phyloP scores from a whole-genome alignment of 1,140 invertebrate species.

The Macrocentrus cingulum region DNA sequence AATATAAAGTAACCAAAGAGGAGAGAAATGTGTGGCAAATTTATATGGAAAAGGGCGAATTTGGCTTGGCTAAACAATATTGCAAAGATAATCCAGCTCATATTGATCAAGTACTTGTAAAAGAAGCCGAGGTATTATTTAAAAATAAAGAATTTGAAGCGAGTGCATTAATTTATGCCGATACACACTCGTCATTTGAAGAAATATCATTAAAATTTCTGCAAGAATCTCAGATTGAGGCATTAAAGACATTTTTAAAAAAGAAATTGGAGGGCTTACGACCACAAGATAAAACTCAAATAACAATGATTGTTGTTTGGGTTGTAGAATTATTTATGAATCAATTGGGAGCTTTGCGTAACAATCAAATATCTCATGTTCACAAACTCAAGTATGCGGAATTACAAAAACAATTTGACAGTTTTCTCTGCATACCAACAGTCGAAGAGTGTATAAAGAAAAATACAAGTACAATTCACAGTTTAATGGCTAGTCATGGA shows the following conservation, averaged over 20 bases:
- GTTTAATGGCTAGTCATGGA: conserved; percentile 89
- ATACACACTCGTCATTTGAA: conserved; percentile 91
- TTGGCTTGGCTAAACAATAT: conserved; percentile 82
- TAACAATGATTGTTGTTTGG: conserved; percentile 92
- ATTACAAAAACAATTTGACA: conserved; percentile 81
- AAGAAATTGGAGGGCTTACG: conserved; percentile 65
- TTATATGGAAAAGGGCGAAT: conserved; percentile 84
- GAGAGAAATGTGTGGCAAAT: conserved; percentile 88
- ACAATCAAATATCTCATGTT: conserved; percentile 50
- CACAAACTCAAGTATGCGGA: conserved; percentile 61
- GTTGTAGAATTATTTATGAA: conserved; percentile 89
- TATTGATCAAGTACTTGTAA: conserved; percentile 81
- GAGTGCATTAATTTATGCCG: conserved; percentile 85
- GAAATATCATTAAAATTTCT: conserved; percentile 92
- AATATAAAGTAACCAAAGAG: conserved; percentile 83
- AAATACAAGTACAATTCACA: conserved; percentile 81
- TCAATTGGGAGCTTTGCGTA: conserved; percentile 74
- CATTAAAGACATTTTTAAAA: conserved; percentile 82
- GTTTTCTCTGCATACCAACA: conserved; percentile 67
- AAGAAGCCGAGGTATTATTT: conserved; percentile 88
- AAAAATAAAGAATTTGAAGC: conserved; percentile 74
- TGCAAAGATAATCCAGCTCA: conserved; percentile 76
- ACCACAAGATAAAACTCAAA: conserved; percentile 74
- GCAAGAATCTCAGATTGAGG: conserved; percentile 76
- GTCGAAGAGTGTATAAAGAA: conserved; percentile 73